These are phyloP conservation scores for Oxycera nigricornis DNA, from an alignment of 2,888 invertebrate genomes.

Conservation along the genomic window DNA sequence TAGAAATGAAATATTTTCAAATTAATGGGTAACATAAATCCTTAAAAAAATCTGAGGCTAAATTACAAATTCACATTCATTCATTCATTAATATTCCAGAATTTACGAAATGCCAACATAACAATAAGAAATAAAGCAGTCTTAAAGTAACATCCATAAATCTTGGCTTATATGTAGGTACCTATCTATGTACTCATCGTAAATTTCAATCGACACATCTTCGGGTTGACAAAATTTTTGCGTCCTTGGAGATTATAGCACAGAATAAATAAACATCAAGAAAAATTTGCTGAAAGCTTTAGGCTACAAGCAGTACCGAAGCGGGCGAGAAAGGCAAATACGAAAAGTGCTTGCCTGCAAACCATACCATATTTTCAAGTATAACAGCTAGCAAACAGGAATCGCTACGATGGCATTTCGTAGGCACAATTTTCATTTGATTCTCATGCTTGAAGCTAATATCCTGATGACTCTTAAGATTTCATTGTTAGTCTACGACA, in stretches of 20 bases:
- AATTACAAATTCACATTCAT: no score
- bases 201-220: constrained; percentile 19
- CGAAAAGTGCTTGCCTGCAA: background rate
- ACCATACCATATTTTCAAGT: background rate
- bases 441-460: constrained; percentile 40
- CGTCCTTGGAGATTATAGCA: constrained; percentile 26
- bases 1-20: no score
- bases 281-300: background rate
- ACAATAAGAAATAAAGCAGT: no score
- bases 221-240: constrained; percentile 5
- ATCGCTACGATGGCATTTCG: constrained; percentile 13
- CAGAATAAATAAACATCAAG: constrained; percentile 1
- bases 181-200: no score
- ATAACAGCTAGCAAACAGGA: background rate
- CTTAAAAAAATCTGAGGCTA: no score
- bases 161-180: no score
- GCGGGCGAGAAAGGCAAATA: constrained; percentile 3
- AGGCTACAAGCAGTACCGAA: background rate
- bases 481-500: constrained; percentile 37
- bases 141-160: no score
- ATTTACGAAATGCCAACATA: no score
- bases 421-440: constrained; percentile 32
- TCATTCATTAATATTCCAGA: no score
- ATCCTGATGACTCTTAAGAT: constrained; percentile 41
- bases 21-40: no score